Conservation (phyloP, 2,797 vertebrate species). For the Tamandua tetradactyla region DNA sequence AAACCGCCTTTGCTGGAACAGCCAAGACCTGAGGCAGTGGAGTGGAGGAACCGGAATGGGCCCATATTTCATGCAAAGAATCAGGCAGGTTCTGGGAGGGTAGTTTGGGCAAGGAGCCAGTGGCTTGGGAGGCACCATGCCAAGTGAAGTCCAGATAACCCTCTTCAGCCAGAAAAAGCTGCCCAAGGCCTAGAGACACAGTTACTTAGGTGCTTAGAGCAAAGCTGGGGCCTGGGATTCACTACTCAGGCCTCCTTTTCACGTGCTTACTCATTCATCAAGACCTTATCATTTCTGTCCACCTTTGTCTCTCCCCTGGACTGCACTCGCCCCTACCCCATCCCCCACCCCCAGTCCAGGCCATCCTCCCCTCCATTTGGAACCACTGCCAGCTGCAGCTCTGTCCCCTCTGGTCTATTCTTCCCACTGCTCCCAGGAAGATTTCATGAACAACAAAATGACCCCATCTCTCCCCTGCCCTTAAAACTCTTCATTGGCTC, state of each 20-base stretch:
- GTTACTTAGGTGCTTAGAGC: not conserved
- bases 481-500: not conserved
- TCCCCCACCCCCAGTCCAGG: not conserved
- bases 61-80: not conserved
- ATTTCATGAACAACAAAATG: not conserved
- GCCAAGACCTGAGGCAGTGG: not conserved
- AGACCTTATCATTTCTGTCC: not conserved
- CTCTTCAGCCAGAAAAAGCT: not conserved
- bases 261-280: not conserved
- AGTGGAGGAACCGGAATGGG: fast-evolving
- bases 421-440: not conserved
- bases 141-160: fast-evolving
- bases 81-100: not conserved
- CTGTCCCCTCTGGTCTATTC: not conserved
- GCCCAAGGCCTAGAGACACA: not conserved
- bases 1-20: not conserved
- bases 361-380: not conserved
- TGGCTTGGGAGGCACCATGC: not conserved
- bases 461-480: not conserved
- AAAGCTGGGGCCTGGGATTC: not conserved
- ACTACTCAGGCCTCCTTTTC: not conserved
- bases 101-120: not conserved
- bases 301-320: not conserved
- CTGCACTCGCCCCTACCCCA: too few species aligned
- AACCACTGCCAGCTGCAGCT: not conserved